phyloP scores from a whole-genome alignment of 2,888 invertebrate species.

The Thecocarcelia acutangulata region DNA sequence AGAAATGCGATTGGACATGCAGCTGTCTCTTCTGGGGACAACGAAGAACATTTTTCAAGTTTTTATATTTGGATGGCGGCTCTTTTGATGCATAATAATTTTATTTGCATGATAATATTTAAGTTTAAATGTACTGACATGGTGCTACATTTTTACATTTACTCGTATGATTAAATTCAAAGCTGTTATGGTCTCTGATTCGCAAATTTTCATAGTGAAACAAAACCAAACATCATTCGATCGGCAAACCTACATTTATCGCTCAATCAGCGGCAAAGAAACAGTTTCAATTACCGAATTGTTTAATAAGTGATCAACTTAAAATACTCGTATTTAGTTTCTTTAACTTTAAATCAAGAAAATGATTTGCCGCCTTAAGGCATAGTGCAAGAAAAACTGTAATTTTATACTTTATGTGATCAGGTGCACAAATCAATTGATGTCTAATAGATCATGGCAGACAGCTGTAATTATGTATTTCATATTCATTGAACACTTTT shows the following conservation, averaged over 20 bases:
- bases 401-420: constrained; percentile 34
- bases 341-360: constrained; percentile 7
- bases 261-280: constrained; percentile 13
- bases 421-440: constrained; percentile 29
- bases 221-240: background rate
- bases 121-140: too few relatives aligned
- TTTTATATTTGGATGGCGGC: too few relatives aligned
- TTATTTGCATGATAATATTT: too few relatives aligned
- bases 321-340: constrained; percentile 2
- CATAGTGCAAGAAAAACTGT: constrained; percentile 3
- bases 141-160: too few relatives aligned
- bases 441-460: constrained; percentile 44
- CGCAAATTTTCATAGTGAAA: background rate
- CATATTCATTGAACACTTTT: constrained; percentile 35
- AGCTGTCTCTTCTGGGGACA: too few relatives aligned
- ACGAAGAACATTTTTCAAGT: too few relatives aligned
- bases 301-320: background rate
- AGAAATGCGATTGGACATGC: too few relatives aligned
- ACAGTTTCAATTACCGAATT: constrained; percentile 18
- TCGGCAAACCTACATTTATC: constrained; percentile 16
- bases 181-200: too few relatives aligned
- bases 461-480: constrained; percentile 40
- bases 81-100: too few relatives aligned
- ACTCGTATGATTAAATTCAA: too few relatives aligned
- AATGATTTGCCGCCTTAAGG: constrained; percentile 27